Percentiles rank a stretch among this genome's conserved stretches.
These are phyloP conservation scores for Misgurnus anguillicaudatus DNA, from an alignment of 2,113 vertebrate species.

Conservation along the genomic window DNA sequence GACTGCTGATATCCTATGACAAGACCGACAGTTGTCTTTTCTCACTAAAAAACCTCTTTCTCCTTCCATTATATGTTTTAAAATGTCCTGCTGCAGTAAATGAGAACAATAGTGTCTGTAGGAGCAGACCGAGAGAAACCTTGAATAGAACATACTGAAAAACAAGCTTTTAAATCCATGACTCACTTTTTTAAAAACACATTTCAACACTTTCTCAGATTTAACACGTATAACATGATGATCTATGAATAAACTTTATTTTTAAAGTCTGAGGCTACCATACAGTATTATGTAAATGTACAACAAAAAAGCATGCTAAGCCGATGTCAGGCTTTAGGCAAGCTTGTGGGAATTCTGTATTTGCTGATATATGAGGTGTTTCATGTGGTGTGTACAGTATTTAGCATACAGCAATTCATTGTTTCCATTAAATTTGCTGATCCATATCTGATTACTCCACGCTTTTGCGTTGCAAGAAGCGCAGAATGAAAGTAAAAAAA, in stretches of 20 bases:
- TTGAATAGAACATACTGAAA: background rate
- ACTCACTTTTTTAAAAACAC: slow-evolving; percentile 31
- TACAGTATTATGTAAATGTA: background rate
- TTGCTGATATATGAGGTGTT: background rate
- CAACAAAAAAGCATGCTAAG: background rate
- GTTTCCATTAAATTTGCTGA: slow-evolving; percentile 27
- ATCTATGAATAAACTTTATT: slow-evolving; percentile 6
- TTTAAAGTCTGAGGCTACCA: background rate
- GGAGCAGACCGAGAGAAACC: background rate
- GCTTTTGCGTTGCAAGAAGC: background rate
- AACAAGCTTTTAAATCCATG: slow-evolving; percentile 11
- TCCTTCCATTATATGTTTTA: slow-evolving; percentile 5
- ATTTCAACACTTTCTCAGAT: background rate
- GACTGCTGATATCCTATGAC: background rate
- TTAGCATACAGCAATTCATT: slow-evolving; percentile 17
- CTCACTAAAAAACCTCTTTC: slow-evolving; percentile 1
- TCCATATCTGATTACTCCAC: background rate
- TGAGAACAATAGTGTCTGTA: background rate
- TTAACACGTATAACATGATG: background rate
- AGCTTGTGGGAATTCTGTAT: background rate
- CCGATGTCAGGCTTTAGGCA: background rate
- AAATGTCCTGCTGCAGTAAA: background rate
- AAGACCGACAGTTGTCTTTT: background rate
- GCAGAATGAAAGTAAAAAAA: background rate
- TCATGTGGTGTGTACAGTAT: background rate